Conservation (phyloP, 2,888 invertebrate species). For the Aporophyla lueneburgensis region DNA sequence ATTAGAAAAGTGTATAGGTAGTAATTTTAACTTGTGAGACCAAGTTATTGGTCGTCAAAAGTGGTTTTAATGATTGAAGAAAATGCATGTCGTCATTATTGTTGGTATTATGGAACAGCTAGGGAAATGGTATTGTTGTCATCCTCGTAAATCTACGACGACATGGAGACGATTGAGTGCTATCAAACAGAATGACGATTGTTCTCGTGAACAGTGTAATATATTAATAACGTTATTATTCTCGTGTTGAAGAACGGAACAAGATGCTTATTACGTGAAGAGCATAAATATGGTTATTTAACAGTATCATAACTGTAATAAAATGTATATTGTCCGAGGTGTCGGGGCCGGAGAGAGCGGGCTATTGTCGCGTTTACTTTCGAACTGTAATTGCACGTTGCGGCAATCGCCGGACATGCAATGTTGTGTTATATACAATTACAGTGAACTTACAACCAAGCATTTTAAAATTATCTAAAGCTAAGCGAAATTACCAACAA, state of each 20-base stretch:
- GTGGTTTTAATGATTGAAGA: neutral
- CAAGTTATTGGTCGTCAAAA: neutral
- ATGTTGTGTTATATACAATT: constrained; percentile 2
- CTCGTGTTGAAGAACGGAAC: constrained; percentile 35
- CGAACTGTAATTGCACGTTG: constrained; percentile 61
- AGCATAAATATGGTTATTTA: constrained; percentile 38
- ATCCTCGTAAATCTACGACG: neutral
- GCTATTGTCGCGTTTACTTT: constrained; percentile 74
- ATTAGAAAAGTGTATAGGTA: neutral
- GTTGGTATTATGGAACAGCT: neutral
- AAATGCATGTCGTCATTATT: constrained; percentile 1
- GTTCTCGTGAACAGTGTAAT: constrained; percentile 22
- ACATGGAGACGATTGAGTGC: neutral
- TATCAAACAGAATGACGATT: constrained; percentile 21
- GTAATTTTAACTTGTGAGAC: neutral
- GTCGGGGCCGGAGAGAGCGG: constrained; percentile 69
- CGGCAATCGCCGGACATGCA: constrained; percentile 54
- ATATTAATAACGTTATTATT: constrained; percentile 45
- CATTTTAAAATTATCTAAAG: neutral
- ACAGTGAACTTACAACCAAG: constrained; percentile 11
- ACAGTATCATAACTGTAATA: constrained; percentile 21
- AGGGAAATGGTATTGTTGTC: neutral
- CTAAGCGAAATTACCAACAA: neutral
- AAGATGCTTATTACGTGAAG: constrained; percentile 6
- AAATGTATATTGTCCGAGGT: constrained; percentile 40